A percentile compares a stretch with the other conserved stretches of the same genome.
Evolutionary conservation across 2,888 invertebrate genomes (phyloP).

Genomic region (Noctua fimbriata): DNA sequence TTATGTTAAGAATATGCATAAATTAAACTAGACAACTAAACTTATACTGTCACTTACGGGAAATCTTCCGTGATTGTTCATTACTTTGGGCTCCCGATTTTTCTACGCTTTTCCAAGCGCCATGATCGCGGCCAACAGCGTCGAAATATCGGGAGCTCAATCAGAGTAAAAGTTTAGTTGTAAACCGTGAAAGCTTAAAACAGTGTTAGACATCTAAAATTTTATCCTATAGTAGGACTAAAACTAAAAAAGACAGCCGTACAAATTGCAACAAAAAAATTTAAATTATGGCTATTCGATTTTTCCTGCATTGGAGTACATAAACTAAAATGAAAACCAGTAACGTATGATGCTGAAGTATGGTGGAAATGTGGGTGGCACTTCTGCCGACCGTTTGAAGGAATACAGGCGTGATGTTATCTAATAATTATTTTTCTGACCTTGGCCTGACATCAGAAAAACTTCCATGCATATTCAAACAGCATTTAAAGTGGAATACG

Average conservation of each 20-base stretch:
- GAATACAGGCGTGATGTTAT: background rate
- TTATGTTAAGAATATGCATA: background rate
- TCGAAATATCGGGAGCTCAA: too few relatives aligned
- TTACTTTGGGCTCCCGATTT: too few relatives aligned
- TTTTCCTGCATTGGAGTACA: background rate
- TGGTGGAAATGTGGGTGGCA: background rate
- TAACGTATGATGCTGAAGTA: too few relatives aligned
- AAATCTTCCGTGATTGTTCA: too few relatives aligned
- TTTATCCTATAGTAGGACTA: background rate
- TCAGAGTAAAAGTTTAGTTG: too few relatives aligned
- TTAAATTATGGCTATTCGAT: background rate
- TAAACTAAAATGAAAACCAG: background rate
- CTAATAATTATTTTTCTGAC: slow-evolving; percentile 7
- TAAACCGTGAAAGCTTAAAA: too few relatives aligned
- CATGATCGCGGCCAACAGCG: too few relatives aligned
- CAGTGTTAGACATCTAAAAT: background rate
- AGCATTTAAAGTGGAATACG: slow-evolving; percentile 25
- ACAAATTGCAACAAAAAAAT: background rate
- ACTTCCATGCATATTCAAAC: slow-evolving; percentile 16
- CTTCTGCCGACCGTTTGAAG: background rate
- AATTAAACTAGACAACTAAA: background rate
- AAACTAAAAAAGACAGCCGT: background rate
- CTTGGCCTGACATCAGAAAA: slow-evolving; percentile 18
- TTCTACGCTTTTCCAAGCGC: too few relatives aligned
- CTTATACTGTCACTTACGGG: too few relatives aligned